Evolutionary conservation across 2,888 invertebrate genomes (phyloP).

Genomic region (Leucophenga montana): DNA sequence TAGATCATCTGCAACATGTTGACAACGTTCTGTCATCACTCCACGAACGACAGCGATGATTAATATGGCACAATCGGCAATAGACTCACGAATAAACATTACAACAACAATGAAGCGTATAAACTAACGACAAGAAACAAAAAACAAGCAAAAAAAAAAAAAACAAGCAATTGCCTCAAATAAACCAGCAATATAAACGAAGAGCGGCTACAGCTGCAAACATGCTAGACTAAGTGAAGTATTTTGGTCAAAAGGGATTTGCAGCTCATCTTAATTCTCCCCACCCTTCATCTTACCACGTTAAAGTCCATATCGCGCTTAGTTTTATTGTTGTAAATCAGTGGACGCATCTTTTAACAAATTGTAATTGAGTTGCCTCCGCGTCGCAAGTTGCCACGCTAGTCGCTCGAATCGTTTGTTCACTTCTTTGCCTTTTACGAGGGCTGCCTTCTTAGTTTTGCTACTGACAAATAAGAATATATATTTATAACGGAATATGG

Average conservation of each 20-base stretch:
- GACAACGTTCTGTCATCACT: constrained; percentile 67
- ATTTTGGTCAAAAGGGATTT: constrained; percentile 42
- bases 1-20: constrained; percentile 53
- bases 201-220: background rate
- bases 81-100: constrained; percentile 43
- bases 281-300: too few relatives aligned
- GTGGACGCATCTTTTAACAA: constrained; percentile 62
- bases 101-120: constrained; percentile 25
- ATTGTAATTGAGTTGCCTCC: constrained; percentile 67
- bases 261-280: constrained; percentile 5
- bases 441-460: too few relatives aligned
- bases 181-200: constrained; percentile 12
- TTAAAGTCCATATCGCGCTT: background rate
- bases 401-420: too few relatives aligned
- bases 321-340: constrained; percentile 54
- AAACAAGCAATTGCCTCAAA: constrained; percentile 21
- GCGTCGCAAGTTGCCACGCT: background rate
- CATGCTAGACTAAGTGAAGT: constrained; percentile 49
- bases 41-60: background rate
- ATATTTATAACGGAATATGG: too few relatives aligned
- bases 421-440: too few relatives aligned
- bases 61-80: constrained; percentile 30
- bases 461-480: too few relatives aligned
- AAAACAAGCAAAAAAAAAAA: constrained; percentile 27
- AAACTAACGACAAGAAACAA: constrained; percentile 33